Evolutionary conservation across 2,797 vertebrate species (phyloP).

Genomic region (Fringilla coelebs): DNA sequence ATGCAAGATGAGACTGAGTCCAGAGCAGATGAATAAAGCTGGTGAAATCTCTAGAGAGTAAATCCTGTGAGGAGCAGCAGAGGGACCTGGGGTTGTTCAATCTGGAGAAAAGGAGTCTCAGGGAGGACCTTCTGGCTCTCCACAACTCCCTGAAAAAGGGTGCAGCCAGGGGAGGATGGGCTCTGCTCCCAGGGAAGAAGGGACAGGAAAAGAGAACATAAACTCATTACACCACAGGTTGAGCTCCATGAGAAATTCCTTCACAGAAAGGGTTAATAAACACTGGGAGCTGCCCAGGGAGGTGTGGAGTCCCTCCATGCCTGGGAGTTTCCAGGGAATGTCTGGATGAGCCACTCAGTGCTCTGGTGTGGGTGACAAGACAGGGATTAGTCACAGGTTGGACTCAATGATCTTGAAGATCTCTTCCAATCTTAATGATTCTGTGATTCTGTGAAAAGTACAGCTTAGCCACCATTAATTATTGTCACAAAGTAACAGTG

Average conservation of each 20-base stretch:
- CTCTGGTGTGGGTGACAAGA: no score
- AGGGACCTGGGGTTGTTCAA: rapidly evolving
- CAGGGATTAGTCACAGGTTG: not conserved
- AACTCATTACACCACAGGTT: rapidly evolving
- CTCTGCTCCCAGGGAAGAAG: no score
- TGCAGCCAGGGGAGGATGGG: rapidly evolving
- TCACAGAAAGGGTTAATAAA: no score
- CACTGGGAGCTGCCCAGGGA: not conserved
- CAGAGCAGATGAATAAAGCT: not conserved
- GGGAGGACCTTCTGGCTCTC: rapidly evolving
- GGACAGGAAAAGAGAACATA: rapidly evolving
- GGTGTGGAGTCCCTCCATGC: rapidly evolving
- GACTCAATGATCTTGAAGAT: not conserved
- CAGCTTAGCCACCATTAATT: not conserved
- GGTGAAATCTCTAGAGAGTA: not conserved
- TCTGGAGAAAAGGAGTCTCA: not conserved
- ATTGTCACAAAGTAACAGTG: not conserved
- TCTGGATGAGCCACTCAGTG: no score
- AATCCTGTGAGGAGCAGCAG: not conserved
- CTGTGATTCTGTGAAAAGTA: not conserved
- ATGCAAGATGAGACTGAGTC: not conserved
- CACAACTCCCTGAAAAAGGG: not conserved
- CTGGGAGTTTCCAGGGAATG: rapidly evolving
- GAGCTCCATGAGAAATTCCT: not conserved
- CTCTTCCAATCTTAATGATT: not conserved